These are phyloP conservation scores for Neolamprologus caudopunctatus DNA, from an alignment of 2,113 vertebrate species.

Conservation along the genomic window DNA sequence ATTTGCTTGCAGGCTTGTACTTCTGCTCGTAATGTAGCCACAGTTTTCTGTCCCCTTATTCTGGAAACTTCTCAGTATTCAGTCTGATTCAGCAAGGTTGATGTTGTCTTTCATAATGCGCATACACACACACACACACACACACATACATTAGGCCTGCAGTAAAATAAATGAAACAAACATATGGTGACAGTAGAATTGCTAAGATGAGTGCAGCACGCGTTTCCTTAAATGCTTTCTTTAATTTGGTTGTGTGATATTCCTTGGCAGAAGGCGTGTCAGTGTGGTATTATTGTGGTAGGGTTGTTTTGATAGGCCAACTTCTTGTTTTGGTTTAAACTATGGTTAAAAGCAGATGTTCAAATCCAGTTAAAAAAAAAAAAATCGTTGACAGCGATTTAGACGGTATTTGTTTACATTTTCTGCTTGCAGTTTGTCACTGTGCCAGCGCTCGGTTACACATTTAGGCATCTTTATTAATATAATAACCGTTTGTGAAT, in stretches of 20 bases:
- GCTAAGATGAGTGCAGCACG: not conserved
- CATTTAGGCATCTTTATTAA: not conserved
- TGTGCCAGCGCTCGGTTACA: not conserved
- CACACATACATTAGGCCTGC: not conserved
- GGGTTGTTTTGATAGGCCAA: not conserved
- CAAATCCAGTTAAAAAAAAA: not conserved
- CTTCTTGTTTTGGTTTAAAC: not conserved
- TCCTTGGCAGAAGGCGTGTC: not conserved
- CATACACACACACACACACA: fast-evolving
- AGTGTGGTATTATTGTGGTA: not conserved
- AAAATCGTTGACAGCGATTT: fast-evolving
- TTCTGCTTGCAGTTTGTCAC: not conserved
- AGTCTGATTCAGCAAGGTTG: not conserved
- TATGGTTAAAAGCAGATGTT: not conserved
- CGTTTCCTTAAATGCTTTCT: not conserved
- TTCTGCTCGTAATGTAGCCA: not conserved
- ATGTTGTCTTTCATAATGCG: not conserved
- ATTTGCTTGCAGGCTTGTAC: not conserved
- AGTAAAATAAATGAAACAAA: not conserved
- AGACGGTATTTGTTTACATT: not conserved
- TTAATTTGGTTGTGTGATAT: not conserved
- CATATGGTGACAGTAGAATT: not conserved
- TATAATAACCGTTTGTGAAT: not conserved
- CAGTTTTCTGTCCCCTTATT: not conserved
- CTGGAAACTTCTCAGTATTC: not conserved